A percentile compares a stretch with the other conserved stretches of the same genome.
These are phyloP conservation scores for Apotomis betuletana DNA, from an alignment of 2,888 invertebrate genomes.

Conservation along the genomic window DNA sequence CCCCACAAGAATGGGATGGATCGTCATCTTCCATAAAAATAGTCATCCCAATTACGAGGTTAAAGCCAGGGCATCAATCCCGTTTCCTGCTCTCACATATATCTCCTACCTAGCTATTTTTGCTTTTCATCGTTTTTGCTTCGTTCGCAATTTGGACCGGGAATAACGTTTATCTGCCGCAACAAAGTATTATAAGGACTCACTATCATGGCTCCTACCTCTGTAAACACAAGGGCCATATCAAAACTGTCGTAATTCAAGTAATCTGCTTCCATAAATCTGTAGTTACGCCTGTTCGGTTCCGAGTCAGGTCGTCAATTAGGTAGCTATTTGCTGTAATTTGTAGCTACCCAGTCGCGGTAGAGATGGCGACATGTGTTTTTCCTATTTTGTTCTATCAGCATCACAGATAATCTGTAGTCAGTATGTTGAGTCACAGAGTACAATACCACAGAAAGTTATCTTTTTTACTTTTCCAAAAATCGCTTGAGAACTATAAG, in stretches of 20 bases:
- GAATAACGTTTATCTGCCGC: constrained; percentile 29
- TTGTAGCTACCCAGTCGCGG: constrained; percentile 26
- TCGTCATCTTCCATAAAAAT: too few species aligned
- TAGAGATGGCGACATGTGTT: constrained; percentile 26
- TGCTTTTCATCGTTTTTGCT: constrained; percentile 9
- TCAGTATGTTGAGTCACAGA: constrained; percentile 14
- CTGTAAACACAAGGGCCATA: constrained; percentile 13
- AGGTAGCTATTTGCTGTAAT: constrained; percentile 39
- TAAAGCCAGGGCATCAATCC: too few species aligned
- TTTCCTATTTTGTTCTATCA: constrained; percentile 22
- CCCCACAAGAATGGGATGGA: too few species aligned
- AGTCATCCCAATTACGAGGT: too few species aligned
- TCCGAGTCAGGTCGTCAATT: constrained; percentile 31
- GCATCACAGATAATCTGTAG: background rate
- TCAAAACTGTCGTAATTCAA: constrained; percentile 23
- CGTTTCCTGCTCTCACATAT: too few species aligned
- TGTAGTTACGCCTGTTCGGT: constrained; percentile 8
- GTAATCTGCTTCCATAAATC: constrained; percentile 36
- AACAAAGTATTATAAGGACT: constrained; percentile 24
- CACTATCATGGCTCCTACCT: constrained; percentile 6
- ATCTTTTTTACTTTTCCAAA: too few species aligned
- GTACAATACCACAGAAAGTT: too few species aligned
- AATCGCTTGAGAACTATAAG: too few species aligned
- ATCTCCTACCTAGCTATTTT: constrained; percentile 2
- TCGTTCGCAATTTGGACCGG: constrained; percentile 22